Base-by-base conservation (phyloP, 2,797 vertebrate genomes). In the Galagoides demidoff region DNA sequence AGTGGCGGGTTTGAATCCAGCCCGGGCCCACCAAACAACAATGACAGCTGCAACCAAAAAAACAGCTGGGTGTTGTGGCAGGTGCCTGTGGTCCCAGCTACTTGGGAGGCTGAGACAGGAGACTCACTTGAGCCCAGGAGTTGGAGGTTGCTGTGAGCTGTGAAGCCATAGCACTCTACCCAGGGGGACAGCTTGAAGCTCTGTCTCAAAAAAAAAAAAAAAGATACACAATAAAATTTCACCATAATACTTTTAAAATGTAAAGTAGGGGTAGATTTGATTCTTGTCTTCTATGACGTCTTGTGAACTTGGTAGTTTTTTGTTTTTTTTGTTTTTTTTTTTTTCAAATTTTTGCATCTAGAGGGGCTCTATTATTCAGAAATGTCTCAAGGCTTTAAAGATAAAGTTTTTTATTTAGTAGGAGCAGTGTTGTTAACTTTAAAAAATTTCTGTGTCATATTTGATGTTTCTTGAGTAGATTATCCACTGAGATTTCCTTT, bases 291-390 rank as follows among this genome's bases (percentile, higher is more conserved):
- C 34, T 90, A 0, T 81, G 13, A 29, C 39, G 71, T 70, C 68
- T 43, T 85, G 31, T 74, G 31, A 94, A 68, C 20, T 88, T 92
- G 3, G 9, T 85, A 39, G 7, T 2, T 55, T 90, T 74, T 90
- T 87, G 87, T 78, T 90, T 87, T 90, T 87, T 52, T 2, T n/a
- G n/a, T n/a, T n/a, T n/a, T 90, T 87, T 90, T 78, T 90, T 87
- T 90, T 87, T 52, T 2, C 2, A 83, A 12, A 19, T 82, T 16
- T 78, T 86, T 89, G 19, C 8, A 29, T 49, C 17, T 78, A 17
- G 49, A 17, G 43, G 49, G 25, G 4, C 10, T 91, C 4, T 45
- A 10, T 29, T 27, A 79, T 5, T 82, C 27, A 76, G 17, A 61
- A 37, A 12, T 82, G 4, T 90, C 19, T 29, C 12, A 76, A 70